Base-by-base conservation (phyloP, 2,888 invertebrate genomes). In the Tenthredo livida region DNA sequence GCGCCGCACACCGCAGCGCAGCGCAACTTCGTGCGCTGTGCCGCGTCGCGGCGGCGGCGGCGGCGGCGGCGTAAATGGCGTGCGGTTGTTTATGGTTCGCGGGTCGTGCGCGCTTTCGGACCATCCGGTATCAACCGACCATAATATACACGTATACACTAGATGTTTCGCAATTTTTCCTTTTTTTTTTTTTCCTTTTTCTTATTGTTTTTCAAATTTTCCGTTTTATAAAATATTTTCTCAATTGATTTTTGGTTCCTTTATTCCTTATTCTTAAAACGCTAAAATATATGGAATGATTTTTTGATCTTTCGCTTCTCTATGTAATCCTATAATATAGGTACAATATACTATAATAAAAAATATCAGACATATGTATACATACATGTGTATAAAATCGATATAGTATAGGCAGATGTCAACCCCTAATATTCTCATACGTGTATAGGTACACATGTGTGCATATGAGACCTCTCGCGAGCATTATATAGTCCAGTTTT, bases 1-100 rank as follows among this genome's bases (percentile, higher is more conserved):
- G 17, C 17, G 50, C 50, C 17, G 50, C 17, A 2, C 50, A 43
- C 21, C 61, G 61, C 47, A 10, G 25, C 61, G 61, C 47, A 10
- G 25, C 61, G 25, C 10, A 4, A 47, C 25, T 25, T 25, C 25
- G 21, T 54, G 1, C n/a, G n/a, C n/a, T n/a, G n/a, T 54, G 7
- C 54, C 54, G 54, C 50, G 88, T 85, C 87, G 86, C 86, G 37
- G 40, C 4, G 33, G 33, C 33, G 37, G 40, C 4, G 33, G 33
- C 33, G 29, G 29, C 29, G 29, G 29, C 82, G 67, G 82, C 67
- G 83, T 83, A 83, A 83, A 83, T 25, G 70, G 47, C 67, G 83
- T 58, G 43, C 67, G 67, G 83, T 83, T 83, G 83, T 83, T 83
- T 83, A 83, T 83, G 70, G 83, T 83, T 83, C 67, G 3, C 47